Base-by-base conservation (phyloP, 2,113 vertebrate species). In the Ursus arctos region DNA sequence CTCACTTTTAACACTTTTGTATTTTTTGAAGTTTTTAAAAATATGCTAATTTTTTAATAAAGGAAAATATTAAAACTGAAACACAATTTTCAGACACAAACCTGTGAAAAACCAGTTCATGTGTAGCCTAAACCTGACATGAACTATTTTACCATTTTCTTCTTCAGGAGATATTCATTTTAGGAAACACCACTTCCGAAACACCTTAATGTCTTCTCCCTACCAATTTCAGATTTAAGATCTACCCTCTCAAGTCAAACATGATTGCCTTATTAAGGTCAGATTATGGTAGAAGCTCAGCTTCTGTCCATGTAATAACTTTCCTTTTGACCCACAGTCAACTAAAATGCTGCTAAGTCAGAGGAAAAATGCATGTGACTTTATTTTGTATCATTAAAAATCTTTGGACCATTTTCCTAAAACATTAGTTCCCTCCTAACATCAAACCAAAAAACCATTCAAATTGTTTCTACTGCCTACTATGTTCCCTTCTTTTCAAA, bases 201-300 rank as follows among this genome's bases (percentile, higher is more conserved):
- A 51, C 24, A 40, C 31, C 93, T 71, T 47, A 76, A 69, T 83
- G 36, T 81, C 65, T 88, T 85, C 40, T 77, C 53, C 65, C 59
- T 31, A 93, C 18, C 55, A 97, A 95, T 79, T 72, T 61, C 53
- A 89, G 77, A 94, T 89, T 94, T 79, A 31, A 91, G 74, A 96
- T 87, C 55, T 85, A 74, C 26, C n/a, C 47, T 95, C 59, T 65
- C 22, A 88, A 90, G 40, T 80, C 19, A 96, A 96, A 81, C 63
- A 95, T 76, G n/a, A 76, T 61, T 51, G 47, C 31, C 61, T 74
- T 86, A 92, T 36, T 91, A 89, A 92, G 24, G 61, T 74, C 88
- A 95, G 67, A 40, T 82, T 91, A 91, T 69, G 36, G 31, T 69
- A 43, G 63, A 67, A 36, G 43, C 81, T 93, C 0, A 53, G 57